A percentile compares a stretch with the other conserved stretches of the same genome.
Evolutionary conservation across 2,888 invertebrate species (phyloP).

Genomic region (Ferdinandea cuprea): DNA sequence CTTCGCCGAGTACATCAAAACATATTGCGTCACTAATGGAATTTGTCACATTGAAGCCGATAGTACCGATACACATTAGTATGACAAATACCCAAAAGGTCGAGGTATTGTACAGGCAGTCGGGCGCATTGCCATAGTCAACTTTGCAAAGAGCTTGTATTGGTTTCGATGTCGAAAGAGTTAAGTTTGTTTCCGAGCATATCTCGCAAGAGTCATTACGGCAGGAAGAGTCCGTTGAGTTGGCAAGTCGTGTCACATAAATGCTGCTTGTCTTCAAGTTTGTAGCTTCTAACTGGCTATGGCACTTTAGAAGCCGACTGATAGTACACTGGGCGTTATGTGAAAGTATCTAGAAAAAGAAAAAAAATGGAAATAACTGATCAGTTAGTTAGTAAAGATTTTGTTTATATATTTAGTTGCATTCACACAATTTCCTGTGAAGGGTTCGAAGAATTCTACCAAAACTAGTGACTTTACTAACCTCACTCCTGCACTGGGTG

Average conservation of each 20-base stretch:
- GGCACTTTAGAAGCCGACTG: conserved; percentile 39
- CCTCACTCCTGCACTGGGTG: conserved; percentile 73
- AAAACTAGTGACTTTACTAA: conserved; percentile 65
- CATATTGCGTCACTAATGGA: conserved; percentile 95
- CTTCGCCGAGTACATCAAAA: conserved; percentile 91
- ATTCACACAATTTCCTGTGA: too few species aligned
- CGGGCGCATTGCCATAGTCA: conserved; percentile 47
- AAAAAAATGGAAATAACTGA: background rate
- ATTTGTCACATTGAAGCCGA: conserved; percentile 92
- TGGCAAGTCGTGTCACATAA: conserved; percentile 56
- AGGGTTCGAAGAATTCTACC: too few species aligned
- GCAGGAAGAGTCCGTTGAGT: conserved; percentile 35
- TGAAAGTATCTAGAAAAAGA: conserved; percentile 36
- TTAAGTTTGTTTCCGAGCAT: conserved; percentile 5
- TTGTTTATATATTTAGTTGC: background rate
- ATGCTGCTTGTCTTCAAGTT: background rate
- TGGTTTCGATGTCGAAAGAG: conserved; percentile 22
- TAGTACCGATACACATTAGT: conserved; percentile 89
- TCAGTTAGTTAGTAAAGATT: background rate
- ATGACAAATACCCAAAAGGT: conserved; percentile 90
- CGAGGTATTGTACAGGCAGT: conserved; percentile 85
- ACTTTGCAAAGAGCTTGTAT: conserved; percentile 45
- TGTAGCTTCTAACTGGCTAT: conserved; percentile 9
- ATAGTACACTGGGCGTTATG: conserved; percentile 48
- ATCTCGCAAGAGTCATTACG: conserved; percentile 37